These are phyloP conservation scores for Drosophila pegasa DNA, from an alignment of 2,888 invertebrate genomes.

Conservation along the genomic window DNA sequence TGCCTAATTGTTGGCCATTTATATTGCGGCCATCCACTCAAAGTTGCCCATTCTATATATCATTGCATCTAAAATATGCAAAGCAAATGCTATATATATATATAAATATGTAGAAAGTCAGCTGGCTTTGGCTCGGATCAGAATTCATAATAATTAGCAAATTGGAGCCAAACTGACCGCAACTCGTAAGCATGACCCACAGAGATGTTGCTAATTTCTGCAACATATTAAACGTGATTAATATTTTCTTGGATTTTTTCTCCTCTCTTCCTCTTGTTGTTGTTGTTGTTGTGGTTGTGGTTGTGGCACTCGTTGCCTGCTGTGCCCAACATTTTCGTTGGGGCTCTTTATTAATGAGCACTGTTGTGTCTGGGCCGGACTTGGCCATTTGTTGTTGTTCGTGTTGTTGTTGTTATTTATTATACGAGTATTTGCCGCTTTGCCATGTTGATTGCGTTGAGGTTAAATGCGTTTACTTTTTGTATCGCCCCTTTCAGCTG, in stretches of 20 bases:
- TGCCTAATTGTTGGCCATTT: slow-evolving; percentile 31
- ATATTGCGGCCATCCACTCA: slow-evolving; percentile 13
- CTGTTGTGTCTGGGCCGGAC: slow-evolving; percentile 68
- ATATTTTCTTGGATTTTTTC: slow-evolving; percentile 58
- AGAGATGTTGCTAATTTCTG: slow-evolving; percentile 61
- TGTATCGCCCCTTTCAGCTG: slow-evolving; percentile 28
- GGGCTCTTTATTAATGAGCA: slow-evolving; percentile 70
- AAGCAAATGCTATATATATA: slow-evolving; percentile 16
- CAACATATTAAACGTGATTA: slow-evolving; percentile 78
- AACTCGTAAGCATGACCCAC: slow-evolving; percentile 25
- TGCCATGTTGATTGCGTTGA: slow-evolving; percentile 74
- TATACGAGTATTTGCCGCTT: slow-evolving; percentile 62
- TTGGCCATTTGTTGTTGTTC: slow-evolving; percentile 52
- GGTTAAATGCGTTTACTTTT: slow-evolving; percentile 68
- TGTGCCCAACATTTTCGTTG: slow-evolving; percentile 64
- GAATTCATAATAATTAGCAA: slow-evolving; percentile 65
- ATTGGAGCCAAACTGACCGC: slow-evolving; percentile 30
- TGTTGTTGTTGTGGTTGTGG: slow-evolving; percentile 22
- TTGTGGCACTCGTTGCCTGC: slow-evolving; percentile 58
- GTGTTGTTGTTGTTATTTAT: slow-evolving; percentile 71
- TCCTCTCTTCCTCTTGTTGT: slow-evolving; percentile 17
- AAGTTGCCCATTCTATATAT: slow-evolving; percentile 16
- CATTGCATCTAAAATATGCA: slow-evolving; percentile 18
- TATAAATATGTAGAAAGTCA: no score
- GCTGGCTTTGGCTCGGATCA: slow-evolving; percentile 7